These are phyloP conservation scores for Parapristionchus giblindavisi DNA, from an alignment of 2,888 invertebrate genomes.

Conservation along the genomic window DNA sequence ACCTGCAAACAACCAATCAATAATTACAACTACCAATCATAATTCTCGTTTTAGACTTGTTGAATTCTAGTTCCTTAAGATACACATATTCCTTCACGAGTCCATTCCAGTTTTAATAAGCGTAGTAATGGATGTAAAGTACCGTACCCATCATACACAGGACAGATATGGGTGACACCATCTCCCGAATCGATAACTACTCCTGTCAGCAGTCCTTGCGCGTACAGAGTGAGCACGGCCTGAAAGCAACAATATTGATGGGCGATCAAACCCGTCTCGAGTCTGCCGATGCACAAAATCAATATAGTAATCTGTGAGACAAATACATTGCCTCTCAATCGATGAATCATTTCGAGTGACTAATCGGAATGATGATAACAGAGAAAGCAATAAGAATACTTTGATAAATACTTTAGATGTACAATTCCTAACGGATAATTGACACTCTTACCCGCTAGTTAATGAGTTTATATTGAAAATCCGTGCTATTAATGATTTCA, in stretches of 20 bases:
- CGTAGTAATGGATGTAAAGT: background rate
- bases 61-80: background rate
- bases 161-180: conserved; percentile 98
- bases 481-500: too few relatives aligned
- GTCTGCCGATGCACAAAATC: background rate
- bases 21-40: background rate
- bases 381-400: too few relatives aligned
- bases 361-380: too few relatives aligned
- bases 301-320: background rate
- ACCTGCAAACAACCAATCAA: conserved; percentile 70
- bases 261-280: background rate
- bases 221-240: conserved; percentile 74
- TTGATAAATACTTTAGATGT: too few relatives aligned
- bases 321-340: too few relatives aligned
- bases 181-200: conserved; percentile 94
- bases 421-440: too few relatives aligned
- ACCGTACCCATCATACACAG: conserved; percentile 83
- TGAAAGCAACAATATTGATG: conserved; percentile 58
- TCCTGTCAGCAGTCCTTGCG: conserved; percentile 86
- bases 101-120: conserved; percentile 72
- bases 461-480: too few relatives aligned
- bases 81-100: background rate
- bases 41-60: background rate
- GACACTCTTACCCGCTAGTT: too few relatives aligned
- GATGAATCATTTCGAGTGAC: too few relatives aligned